A percentile compares a stretch with the other conserved stretches of the same genome.
These are phyloP conservation scores for Drosophila mojavensis DNA, from an alignment of 1,140 invertebrate species.

Conservation along the genomic window DNA sequence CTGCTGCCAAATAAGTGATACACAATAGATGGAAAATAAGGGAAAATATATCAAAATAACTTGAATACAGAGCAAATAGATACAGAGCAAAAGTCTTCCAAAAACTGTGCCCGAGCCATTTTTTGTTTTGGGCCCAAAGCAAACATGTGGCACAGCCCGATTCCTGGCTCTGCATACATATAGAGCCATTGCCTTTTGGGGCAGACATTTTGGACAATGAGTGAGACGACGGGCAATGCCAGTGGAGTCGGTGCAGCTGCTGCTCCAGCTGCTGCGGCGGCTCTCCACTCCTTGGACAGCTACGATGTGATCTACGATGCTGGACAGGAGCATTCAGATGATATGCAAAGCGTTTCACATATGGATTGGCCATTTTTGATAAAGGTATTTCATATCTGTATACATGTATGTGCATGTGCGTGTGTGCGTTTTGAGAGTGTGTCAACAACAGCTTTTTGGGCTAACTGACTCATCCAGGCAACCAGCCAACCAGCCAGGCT, in stretches of 20 bases:
- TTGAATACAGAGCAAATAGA: neutral
- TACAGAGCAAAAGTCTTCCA: neutral
- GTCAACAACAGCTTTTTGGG: conserved; percentile 44
- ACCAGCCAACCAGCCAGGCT: neutral
- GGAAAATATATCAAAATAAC: no score
- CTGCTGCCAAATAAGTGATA: conserved; percentile 37
- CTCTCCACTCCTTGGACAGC: conserved; percentile 42
- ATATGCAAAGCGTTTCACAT: conserved; percentile 63
- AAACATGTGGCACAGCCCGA: conserved; percentile 5
- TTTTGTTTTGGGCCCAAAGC: no score
- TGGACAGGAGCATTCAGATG: conserved; percentile 62
- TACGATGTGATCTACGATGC: conserved; percentile 65
- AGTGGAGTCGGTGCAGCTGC: neutral
- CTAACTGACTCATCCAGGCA: conserved; percentile 37
- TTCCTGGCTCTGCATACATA: neutral
- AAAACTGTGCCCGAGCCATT: no score
- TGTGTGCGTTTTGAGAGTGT: conserved; percentile 47
- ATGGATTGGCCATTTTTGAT: conserved; percentile 82
- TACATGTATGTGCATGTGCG: neutral
- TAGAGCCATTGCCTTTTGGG: neutral
- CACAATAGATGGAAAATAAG: conserved; percentile 19
- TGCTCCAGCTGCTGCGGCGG: neutral
- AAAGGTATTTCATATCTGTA: conserved; percentile 63
- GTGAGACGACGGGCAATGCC: neutral
- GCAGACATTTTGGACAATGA: neutral